Conservation (phyloP, 2,113 vertebrate genomes). For the Catharus fuscescens region DNA sequence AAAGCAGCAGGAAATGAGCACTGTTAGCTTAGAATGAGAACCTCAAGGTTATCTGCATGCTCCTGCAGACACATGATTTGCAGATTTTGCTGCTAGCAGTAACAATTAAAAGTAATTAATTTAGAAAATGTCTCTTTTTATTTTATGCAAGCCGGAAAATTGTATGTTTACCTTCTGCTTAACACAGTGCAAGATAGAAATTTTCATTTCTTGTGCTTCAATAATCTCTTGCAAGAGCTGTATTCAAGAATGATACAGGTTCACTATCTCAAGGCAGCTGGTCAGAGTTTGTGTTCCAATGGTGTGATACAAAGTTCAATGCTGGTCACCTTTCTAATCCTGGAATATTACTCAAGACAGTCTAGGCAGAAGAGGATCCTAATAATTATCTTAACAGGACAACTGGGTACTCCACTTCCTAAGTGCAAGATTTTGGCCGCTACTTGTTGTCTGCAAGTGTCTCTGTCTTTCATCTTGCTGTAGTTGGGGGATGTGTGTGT, state of each 20-base stretch:
- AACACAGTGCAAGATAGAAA: neutral
- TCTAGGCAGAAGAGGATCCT: neutral
- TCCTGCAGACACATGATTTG: rapidly evolving
- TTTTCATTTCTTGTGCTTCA: neutral
- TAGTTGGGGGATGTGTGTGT: neutral
- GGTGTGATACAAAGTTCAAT: neutral
- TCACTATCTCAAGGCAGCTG: neutral
- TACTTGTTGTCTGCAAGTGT: neutral
- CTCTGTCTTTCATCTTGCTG: neutral
- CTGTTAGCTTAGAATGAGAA: neutral
- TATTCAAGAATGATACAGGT: neutral
- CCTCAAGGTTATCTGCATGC: neutral
- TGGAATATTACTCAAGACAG: neutral
- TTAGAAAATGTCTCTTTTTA: neutral
- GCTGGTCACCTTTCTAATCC: neutral
- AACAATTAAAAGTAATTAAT: neutral
- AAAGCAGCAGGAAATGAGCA: neutral
- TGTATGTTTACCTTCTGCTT: rapidly evolving
- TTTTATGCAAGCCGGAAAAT: neutral
- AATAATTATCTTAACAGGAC: neutral
- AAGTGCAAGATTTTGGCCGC: neutral
- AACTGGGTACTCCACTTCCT: neutral
- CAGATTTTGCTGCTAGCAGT: neutral
- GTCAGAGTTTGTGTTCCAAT: neutral
- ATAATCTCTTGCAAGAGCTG: neutral